These are phyloP conservation scores for Osmoderma eremita DNA, from an alignment of 2,888 invertebrate genomes.

Conservation along the genomic window DNA sequence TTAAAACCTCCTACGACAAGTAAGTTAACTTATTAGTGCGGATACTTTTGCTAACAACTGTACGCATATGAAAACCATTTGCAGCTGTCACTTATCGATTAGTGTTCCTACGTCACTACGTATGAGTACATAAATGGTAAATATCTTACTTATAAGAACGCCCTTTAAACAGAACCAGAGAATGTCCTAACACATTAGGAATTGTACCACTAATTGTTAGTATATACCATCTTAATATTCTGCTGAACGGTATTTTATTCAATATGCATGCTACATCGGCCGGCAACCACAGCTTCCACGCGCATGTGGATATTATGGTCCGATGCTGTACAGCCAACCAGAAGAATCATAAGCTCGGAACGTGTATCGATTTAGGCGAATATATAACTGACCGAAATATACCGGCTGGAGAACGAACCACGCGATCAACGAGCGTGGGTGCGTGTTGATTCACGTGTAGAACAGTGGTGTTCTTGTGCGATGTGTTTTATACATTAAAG, in stretches of 20 bases:
- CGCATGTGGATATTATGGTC: constrained; percentile 26
- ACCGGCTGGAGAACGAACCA: constrained; percentile 4
- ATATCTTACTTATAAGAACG: too few relatives aligned
- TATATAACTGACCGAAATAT: constrained; percentile 16
- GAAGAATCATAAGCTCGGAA: constrained; percentile 10
- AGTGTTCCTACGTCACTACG: neutral
- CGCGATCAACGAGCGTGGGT: neutral
- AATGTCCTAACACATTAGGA: too few relatives aligned
- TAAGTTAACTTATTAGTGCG: too few relatives aligned
- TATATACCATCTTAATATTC: too few relatives aligned
- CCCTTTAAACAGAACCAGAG: too few relatives aligned
- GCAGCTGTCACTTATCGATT: too few relatives aligned
- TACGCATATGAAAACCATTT: too few relatives aligned
- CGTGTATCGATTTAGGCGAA: neutral
- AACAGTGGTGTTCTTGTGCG: constrained; percentile 5
- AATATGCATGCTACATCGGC: too few relatives aligned
- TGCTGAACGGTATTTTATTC: too few relatives aligned
- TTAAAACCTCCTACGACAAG: too few relatives aligned
- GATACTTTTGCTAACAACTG: too few relatives aligned
- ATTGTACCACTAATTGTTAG: too few relatives aligned
- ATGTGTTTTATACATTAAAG: constrained; percentile 27
- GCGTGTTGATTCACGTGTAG: constrained; percentile 9
- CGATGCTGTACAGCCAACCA: constrained; percentile 28
- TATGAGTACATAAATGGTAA: neutral
- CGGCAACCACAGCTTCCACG: neutral